Conservation (phyloP, 2,113 vertebrate species). For the Serilophus lunatus region DNA sequence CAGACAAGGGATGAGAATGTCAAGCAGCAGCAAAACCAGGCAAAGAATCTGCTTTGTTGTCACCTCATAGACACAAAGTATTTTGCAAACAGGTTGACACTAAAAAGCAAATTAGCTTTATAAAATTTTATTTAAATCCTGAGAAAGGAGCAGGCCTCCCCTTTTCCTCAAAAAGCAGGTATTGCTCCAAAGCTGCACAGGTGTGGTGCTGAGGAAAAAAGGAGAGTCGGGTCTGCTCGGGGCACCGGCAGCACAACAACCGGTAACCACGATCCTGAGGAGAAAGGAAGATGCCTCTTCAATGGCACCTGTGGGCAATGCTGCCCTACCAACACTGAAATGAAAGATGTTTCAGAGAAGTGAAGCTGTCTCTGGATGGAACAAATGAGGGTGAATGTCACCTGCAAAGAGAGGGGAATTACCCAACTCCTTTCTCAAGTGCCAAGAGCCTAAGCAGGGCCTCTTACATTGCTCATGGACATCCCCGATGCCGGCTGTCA, state of each 20-base stretch:
- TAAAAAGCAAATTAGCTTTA: neutral
- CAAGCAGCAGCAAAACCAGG: neutral
- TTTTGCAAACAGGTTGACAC: neutral
- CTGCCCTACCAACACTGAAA: neutral
- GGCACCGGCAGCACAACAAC: rapidly evolving
- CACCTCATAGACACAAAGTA: neutral
- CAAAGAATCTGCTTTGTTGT: neutral
- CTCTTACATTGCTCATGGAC: neutral
- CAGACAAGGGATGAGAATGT: neutral
- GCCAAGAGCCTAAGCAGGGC: neutral
- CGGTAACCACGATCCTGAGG: too few species aligned
- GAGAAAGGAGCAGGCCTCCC: neutral
- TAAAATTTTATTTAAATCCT: neutral
- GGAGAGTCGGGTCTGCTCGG: neutral
- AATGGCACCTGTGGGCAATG: neutral
- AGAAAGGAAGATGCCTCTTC: neutral
- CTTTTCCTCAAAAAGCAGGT: neutral
- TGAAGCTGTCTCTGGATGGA: neutral
- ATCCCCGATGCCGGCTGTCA: neutral
- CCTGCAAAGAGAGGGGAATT: neutral
- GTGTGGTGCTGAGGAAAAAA: neutral
- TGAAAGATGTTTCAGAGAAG: neutral
- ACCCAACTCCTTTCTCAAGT: neutral
- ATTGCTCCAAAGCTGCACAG: neutral
- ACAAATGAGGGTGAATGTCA: conserved; percentile 9